Evolutionary conservation across 2,888 invertebrate genomes (phyloP).

Genomic region (Sphaerophoria taeniata): DNA sequence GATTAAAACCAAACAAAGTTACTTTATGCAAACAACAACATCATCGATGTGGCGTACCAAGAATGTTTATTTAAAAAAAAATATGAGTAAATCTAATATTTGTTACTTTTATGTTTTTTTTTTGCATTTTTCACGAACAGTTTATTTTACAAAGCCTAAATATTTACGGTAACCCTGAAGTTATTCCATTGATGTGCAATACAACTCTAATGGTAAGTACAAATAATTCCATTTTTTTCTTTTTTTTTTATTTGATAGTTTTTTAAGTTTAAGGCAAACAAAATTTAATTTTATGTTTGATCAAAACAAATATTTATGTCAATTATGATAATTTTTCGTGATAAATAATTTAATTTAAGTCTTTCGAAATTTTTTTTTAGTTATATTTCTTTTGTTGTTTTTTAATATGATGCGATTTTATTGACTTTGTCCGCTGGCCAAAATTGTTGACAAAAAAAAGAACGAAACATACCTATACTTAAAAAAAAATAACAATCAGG

Average conservation of each 20-base stretch:
- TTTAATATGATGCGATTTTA: too few species aligned
- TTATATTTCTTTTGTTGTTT: too few species aligned
- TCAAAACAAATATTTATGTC: conserved; percentile 47
- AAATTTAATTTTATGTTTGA: conserved; percentile 17
- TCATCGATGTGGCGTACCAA: conserved; percentile 36
- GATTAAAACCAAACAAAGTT: conserved; percentile 18
- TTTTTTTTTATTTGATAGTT: conserved; percentile 2
- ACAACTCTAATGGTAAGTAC: conserved; percentile 66
- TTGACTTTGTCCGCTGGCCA: too few species aligned
- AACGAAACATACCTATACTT: too few species aligned
- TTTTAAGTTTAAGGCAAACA: not conserved
- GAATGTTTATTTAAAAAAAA: not conserved
- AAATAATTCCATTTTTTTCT: conserved; percentile 11
- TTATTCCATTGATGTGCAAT: conserved; percentile 67
- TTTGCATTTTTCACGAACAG: conserved; percentile 46
- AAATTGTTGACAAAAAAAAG: too few species aligned
- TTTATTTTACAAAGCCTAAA: conserved; percentile 67
- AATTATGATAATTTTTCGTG: conserved; percentile 11
- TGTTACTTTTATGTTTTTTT: not conserved
- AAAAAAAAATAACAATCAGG: too few species aligned
- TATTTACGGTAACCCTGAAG: conserved; percentile 67
- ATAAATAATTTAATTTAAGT: not conserved
- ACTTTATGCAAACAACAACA: conserved; percentile 12
- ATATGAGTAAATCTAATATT: conserved; percentile 8
- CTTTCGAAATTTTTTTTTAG: not conserved